Evolutionary conservation across 2,888 invertebrate species (phyloP), one percentile per base, ranked within the genome.

Genomic region (Lagria hirta): DNA sequence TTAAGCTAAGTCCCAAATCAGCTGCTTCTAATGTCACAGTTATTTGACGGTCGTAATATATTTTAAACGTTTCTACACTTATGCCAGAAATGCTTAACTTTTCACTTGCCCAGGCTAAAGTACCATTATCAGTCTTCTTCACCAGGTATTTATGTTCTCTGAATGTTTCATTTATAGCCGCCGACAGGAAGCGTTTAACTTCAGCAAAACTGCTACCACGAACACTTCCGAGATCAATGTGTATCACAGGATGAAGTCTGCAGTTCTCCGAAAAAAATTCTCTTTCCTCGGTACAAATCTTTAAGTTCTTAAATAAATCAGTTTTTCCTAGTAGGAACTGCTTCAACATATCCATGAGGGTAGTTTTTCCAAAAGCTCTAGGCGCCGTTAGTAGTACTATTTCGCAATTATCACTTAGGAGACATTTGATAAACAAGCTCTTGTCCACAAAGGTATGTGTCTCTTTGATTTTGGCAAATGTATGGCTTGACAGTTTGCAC

Each of bases 361-460:
- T 46, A 46, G 15, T 46, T 46, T 46, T 46, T 46, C 37, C 41
- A 46, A 46, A 46, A 34, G 41, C 41, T 46, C 46, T 46, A 26
- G 35, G 35, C 35, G 41, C 34, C 23, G 46, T 46, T 46, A 46
- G 46, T 34, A 41, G 30, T 46, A 41, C 46, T 34, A 29, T 34
- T 34, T 46, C 29, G 35, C 15, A 11, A 35, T 16, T 15, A 32
- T 32, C 32, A 32, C 32, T 18, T 32, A 32, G 21, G 21, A 32
- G 4, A 32, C 20, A 32, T 32, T 32, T 32, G 32, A 32, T 32
- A 32, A 30, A 30, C 30, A 30, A 13, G 30, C 23, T 34, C 16
- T 34, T 34, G 34, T 23, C 34, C 34, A 34, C 34, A 34, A 34
- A 34, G 13, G 34, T 34, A 34, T 24, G 23, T 34, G 34, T 34